Evolutionary conservation across 2,797 vertebrate species (phyloP), one percentile per base, ranked within the genome.

Genomic region (Phrynocephalus guinanensis): DNA sequence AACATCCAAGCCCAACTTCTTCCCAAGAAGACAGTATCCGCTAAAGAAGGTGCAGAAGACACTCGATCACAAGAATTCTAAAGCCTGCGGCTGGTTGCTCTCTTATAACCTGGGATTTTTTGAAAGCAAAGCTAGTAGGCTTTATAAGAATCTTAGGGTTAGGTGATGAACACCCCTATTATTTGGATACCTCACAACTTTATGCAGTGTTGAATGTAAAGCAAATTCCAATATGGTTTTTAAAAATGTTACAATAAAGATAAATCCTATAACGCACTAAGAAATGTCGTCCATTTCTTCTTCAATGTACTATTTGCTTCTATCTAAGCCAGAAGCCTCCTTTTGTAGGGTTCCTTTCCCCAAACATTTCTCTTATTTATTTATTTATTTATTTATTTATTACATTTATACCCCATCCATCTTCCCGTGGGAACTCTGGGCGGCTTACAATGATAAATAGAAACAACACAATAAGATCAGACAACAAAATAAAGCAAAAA

Each of bases 51-150:
- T 5, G 73, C 75, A 3, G 93, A 94, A 92, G 94, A 91, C 7
- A 63, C 86, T 52, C 38, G 94, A 79, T 97, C 95, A 0, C 96
- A 97, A 90, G 96, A 97, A 66, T 97, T 96, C 94, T 97, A 93
- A 84, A 30, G 1, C 5, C 16, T 73, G 1, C 38, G 86, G 81
- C 28, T 7, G 10, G 28, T 28, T 11, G 20, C 16, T 83, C 0
- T 1, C 50, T 20, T 30, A 66, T 63, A 56, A 20, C 0, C 0
- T 28, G 30, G 75, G 0, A 10, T 79, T 89, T 44, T 44, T 44
- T 66, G 16, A 18, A 63, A 83, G 22, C 0, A 71, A 7, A 50
- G 22, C 15, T 73, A 2, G 1, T 80, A 52, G 6, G 75, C 66
- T 11, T 60, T 70, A 1, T 2, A 22, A 67, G 26, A 5, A 9